Evolutionary conservation across 2,888 invertebrate species (phyloP).

Genomic region (Cantharis lateralis): DNA sequence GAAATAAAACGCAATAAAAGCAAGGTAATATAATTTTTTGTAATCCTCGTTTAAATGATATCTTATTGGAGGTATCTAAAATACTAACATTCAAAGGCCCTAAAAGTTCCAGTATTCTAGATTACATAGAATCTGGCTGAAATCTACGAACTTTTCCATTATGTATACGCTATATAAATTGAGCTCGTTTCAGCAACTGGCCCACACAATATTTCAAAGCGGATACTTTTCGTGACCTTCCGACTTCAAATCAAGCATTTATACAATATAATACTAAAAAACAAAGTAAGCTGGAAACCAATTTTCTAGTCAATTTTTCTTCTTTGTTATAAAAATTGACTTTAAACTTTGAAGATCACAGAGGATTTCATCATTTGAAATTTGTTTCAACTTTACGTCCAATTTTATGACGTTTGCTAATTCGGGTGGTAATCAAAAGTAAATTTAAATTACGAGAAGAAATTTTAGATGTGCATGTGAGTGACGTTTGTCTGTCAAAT

Average conservation of each 20-base stretch:
- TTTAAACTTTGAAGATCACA: not conserved
- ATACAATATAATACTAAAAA: conserved; percentile 17
- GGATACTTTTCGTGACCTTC: conserved; percentile 41
- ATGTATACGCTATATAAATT: conserved; percentile 49
- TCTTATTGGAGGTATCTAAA: conserved; percentile 41
- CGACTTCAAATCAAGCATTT: conserved; percentile 37
- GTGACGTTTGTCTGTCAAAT: conserved; percentile 28
- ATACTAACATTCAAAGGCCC: conserved; percentile 44
- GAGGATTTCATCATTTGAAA: not conserved
- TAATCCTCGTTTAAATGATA: conserved; percentile 39
- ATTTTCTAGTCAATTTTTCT: not conserved
- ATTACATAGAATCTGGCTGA: conserved; percentile 47
- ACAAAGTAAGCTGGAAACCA: not conserved
- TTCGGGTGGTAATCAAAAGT: not conserved
- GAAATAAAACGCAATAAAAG: not conserved
- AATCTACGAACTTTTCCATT: conserved; percentile 48
- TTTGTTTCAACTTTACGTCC: not conserved
- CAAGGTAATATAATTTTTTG: conserved; percentile 19
- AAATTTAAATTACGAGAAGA: not conserved
- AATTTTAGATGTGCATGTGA: conserved; percentile 8
- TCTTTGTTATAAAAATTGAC: not conserved
- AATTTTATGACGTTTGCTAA: not conserved
- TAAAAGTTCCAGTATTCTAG: conserved; percentile 50
- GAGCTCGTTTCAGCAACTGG: conserved; percentile 46
- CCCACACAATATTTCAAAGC: conserved; percentile 43